Evolutionary conservation across 1,140 invertebrate genomes (phyloP).

Genomic region (Listronotus bonariensis): DNA sequence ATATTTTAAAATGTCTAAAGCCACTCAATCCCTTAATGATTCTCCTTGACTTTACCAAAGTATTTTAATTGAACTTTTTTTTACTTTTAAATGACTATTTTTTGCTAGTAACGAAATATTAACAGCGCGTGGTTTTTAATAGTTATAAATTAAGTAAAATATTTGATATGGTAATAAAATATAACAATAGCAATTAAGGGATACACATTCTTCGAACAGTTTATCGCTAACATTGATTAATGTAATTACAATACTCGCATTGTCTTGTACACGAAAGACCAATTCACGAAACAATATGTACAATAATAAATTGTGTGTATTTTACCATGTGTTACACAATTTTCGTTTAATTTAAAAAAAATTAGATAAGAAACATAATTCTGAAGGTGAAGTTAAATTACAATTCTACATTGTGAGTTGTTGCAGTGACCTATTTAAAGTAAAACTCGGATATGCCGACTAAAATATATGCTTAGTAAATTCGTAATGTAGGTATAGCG

Average conservation of each 20-base stretch:
- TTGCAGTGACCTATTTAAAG: constrained; percentile 12
- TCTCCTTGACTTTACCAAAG: too few relatives aligned
- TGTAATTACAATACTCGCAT: neutral
- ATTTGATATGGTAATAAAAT: too few relatives aligned
- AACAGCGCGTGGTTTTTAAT: neutral
- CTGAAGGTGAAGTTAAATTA: constrained; percentile 10
- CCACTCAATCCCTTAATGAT: too few relatives aligned
- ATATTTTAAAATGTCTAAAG: too few relatives aligned
- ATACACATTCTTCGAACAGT: neutral
- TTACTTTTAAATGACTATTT: too few relatives aligned
- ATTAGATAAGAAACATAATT: constrained; percentile 21
- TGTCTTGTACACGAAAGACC: constrained; percentile 1
- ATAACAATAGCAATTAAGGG: neutral
- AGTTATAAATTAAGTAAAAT: too few relatives aligned
- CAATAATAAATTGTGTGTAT: constrained; percentile 9
- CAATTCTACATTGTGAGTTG: constrained; percentile 10
- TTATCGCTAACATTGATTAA: neutral
- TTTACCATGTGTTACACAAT: constrained; percentile 14
- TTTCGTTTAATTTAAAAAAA: constrained; percentile 8
- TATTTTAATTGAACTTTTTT: too few relatives aligned
- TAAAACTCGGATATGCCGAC: neutral
- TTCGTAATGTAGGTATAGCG: too few relatives aligned
- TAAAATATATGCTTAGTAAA: too few relatives aligned
- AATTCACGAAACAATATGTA: constrained; percentile 12
- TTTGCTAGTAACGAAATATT: neutral